phyloP scores from a whole-genome alignment of 2,797 vertebrate genomes.

The Potorous gilbertii region DNA sequence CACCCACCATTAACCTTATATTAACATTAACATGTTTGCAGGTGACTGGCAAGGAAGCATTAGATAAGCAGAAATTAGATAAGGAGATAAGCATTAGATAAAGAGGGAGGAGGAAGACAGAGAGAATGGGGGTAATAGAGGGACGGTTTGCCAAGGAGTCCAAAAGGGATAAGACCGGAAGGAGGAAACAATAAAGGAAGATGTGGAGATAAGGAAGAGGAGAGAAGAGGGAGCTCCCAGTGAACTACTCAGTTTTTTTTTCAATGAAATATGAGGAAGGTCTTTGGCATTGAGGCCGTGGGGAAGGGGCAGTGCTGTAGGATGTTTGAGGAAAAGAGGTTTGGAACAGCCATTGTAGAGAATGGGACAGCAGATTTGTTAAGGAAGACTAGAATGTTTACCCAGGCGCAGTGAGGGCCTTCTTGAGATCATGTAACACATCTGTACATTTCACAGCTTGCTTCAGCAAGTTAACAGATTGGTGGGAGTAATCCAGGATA shows the following conservation, averaged over 20 bases:
- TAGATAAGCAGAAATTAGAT: background rate
- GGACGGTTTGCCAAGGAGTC: background rate
- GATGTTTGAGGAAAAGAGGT: background rate
- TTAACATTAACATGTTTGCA: background rate
- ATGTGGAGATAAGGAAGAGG: background rate
- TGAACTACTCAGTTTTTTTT: background rate
- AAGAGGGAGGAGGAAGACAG: background rate
- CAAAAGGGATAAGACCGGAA: background rate
- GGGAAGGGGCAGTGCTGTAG: background rate
- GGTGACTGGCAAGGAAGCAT: background rate
- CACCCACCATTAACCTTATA: too few species aligned
- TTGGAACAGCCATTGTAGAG: background rate
- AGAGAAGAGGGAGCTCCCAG: background rate
- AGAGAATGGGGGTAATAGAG: background rate
- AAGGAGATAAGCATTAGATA: background rate
- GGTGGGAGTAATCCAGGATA: background rate
- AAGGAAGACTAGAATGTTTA: background rate
- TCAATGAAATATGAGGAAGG: background rate
- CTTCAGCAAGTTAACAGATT: background rate
- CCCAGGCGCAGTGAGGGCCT: background rate
- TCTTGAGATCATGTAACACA: background rate
- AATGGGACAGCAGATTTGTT: background rate
- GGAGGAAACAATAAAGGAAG: background rate
- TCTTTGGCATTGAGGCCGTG: background rate
- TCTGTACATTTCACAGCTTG: background rate